Evolutionary conservation across 2,797 vertebrate species (phyloP).

Genomic region (Centropyge bicolor): DNA sequence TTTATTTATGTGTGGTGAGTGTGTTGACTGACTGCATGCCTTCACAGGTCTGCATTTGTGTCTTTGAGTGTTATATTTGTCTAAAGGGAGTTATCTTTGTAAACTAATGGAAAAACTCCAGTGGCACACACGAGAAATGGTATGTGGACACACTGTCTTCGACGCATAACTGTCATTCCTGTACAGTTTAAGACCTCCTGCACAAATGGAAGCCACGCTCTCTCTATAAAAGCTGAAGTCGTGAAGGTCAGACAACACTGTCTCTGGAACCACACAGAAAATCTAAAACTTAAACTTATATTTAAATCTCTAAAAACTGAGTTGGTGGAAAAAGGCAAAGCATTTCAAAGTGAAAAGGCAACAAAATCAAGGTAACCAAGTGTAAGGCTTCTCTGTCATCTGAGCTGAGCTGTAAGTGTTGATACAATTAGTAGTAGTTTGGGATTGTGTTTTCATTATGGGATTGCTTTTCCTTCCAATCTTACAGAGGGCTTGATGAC

Average conservation of each 20-base stretch:
- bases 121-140: not conserved
- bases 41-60: not conserved
- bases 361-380: too few relatives aligned
- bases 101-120: slow-evolving; percentile 27
- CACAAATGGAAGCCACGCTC: slow-evolving; percentile 28
- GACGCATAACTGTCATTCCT: slow-evolving; percentile 44
- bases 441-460: too few relatives aligned
- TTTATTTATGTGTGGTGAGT: slow-evolving; percentile 35
- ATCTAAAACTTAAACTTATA: too few relatives aligned
- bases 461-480: too few relatives aligned
- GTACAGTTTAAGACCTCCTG: slow-evolving; percentile 38
- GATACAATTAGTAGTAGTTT: too few relatives aligned
- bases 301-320: not conserved
- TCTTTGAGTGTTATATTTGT: slow-evolving; percentile 49
- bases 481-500: too few relatives aligned
- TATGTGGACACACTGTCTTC: slow-evolving; percentile 22
- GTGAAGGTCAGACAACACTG: slow-evolving; percentile 35
- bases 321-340: not conserved
- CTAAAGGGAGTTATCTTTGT: slow-evolving; percentile 42
- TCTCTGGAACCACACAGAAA: not conserved
- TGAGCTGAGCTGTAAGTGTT: not conserved
- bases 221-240: not conserved
- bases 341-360: too few relatives aligned
- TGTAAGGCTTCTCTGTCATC: too few relatives aligned
- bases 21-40: slow-evolving; percentile 48